These are phyloP conservation scores for Andrena haemorrhoa DNA, from an alignment of 2,888 invertebrate genomes.

Conservation along the genomic window DNA sequence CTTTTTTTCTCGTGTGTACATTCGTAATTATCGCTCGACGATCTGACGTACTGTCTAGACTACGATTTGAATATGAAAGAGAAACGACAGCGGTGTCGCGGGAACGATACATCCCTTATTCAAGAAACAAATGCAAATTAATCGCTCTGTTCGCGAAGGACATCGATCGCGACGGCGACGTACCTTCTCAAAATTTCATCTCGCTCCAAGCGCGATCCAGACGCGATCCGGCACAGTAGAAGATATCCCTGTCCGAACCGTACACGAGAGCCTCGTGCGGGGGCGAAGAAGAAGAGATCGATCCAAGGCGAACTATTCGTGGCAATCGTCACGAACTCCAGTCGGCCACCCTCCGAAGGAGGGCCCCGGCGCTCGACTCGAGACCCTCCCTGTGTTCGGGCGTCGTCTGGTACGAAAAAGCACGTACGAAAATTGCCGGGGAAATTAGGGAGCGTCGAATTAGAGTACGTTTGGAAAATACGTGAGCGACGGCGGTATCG, in stretches of 20 bases:
- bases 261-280: no score
- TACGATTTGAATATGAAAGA: constrained; percentile 3
- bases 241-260: no score
- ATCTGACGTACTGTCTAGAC: constrained; percentile 31
- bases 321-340: constrained; percentile 4
- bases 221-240: no score
- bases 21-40: constrained; percentile 10
- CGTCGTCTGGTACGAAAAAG: constrained; percentile 55
- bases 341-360: constrained; percentile 22
- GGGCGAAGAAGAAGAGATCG: no score
- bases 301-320: constrained; percentile 13
- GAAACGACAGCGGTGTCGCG: constrained; percentile 22
- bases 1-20: constrained; percentile 18
- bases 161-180: background rate
- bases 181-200: no score
- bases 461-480: constrained; percentile 67
- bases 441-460: constrained; percentile 62
- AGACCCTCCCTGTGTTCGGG: background rate
- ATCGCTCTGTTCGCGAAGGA: background rate
- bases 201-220: no score
- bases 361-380: background rate
- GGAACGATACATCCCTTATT: background rate
- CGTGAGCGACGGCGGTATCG: constrained; percentile 64
- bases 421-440: constrained; percentile 57
- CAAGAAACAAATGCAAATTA: constrained; percentile 14